phyloP scores from a whole-genome alignment of 2,113 vertebrate genomes.

The Tragelaphus imberbis region DNA sequence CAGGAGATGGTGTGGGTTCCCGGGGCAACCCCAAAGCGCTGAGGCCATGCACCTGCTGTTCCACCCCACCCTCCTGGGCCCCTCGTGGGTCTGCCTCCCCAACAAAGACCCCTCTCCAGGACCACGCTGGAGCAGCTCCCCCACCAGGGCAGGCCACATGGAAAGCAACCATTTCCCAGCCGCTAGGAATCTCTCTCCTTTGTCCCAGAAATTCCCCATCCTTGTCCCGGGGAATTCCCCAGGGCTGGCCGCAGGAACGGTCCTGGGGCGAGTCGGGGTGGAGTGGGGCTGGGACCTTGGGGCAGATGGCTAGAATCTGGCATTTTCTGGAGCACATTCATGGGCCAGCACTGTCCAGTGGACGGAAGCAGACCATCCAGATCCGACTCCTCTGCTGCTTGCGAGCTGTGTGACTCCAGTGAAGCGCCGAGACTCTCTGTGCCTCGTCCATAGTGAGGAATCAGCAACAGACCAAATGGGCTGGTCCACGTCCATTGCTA shows the following conservation, averaged over 20 bases:
- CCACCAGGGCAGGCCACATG: background rate
- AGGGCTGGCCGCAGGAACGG: background rate
- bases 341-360: rapidly evolving
- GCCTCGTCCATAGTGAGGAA: background rate
- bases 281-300: background rate
- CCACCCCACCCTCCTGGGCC: background rate
- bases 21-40: no score
- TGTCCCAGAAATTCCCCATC: conserved; percentile 44
- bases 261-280: rapidly evolving
- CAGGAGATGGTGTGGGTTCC: no score
- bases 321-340: rapidly evolving
- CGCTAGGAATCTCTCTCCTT: background rate
- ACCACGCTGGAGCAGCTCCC: no score
- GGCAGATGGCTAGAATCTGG: background rate
- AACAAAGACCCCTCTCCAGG: no score
- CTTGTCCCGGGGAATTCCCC: conserved; percentile 34
- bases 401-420: background rate
- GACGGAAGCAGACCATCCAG: background rate
- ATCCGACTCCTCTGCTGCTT: no score
- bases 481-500: rapidly evolving
- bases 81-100: background rate
- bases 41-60: rapidly evolving
- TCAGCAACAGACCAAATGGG: background rate
- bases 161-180: background rate
- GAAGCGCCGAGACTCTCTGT: background rate